These are phyloP conservation scores for Latrodectus geometricus DNA, from an alignment of 1,140 invertebrate genomes.

Conservation along the genomic window DNA sequence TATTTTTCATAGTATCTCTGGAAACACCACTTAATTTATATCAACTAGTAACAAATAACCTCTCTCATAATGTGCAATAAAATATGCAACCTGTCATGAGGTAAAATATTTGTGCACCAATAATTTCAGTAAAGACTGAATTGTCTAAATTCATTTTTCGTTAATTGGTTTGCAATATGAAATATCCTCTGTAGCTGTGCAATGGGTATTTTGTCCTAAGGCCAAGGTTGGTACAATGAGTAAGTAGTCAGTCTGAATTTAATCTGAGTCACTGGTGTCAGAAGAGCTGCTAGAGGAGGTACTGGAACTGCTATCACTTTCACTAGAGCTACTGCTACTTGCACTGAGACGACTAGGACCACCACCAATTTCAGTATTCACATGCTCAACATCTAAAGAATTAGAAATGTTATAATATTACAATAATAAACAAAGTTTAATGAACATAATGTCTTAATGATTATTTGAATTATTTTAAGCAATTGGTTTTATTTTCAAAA, in stretches of 20 bases:
- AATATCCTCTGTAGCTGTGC: no score
- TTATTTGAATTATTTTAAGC: no score
- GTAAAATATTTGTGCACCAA: no score
- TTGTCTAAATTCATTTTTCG: no score
- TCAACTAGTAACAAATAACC: no score
- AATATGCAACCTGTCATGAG: no score
- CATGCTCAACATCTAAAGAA: constrained; percentile 66
- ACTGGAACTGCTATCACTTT: constrained; percentile 72
- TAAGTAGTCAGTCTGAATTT: constrained; percentile 65
- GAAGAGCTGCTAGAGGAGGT: constrained; percentile 71
- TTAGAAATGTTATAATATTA: not conserved
- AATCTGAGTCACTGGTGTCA: constrained; percentile 75
- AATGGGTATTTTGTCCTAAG: constrained; percentile 2
- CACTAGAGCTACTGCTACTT: constrained; percentile 73
- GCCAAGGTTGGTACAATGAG: constrained; percentile 14
- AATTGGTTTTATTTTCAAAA: no score
- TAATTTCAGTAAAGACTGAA: no score
- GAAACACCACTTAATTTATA: not conserved
- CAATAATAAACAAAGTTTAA: not conserved
- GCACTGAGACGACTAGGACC: constrained; percentile 76
- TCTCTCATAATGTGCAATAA: no score
- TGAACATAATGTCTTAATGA: not conserved
- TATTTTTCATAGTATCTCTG: not conserved
- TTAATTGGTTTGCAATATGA: no score
- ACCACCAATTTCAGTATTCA: constrained; percentile 70